Evolutionary conservation across 2,797 vertebrate genomes (phyloP).

Genomic region (Arctocebus calabarensis): DNA sequence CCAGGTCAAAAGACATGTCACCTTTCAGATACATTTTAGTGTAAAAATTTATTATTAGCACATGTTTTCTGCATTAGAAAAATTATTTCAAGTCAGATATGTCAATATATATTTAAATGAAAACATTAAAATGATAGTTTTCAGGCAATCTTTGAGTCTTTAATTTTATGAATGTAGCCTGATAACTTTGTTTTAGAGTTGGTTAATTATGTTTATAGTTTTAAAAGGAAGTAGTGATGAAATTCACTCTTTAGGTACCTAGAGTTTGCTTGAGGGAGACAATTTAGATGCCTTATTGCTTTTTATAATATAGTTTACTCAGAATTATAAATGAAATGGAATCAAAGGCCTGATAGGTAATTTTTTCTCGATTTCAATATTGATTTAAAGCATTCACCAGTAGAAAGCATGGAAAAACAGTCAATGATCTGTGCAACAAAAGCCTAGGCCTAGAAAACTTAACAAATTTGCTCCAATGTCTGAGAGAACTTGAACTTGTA

Average conservation of each 20-base stretch:
- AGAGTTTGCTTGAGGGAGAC: slow-evolving; percentile 1
- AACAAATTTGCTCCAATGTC: slow-evolving; percentile 11
- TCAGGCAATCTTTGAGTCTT: neutral
- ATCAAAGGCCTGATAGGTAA: neutral
- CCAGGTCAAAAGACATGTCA: neutral
- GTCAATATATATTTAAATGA: slow-evolving; percentile 42
- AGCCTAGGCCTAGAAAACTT: neutral
- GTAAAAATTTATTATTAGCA: slow-evolving; percentile 32
- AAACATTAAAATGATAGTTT: slow-evolving; percentile 50
- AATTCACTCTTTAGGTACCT: neutral
- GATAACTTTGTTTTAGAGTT: slow-evolving; percentile 31
- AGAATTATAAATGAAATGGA: slow-evolving; percentile 46
- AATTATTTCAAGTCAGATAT: neutral
- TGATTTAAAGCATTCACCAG: neutral
- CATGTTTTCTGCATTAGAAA: slow-evolving; percentile 42
- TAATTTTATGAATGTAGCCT: slow-evolving; percentile 28
- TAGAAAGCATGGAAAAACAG: slow-evolving; percentile 16
- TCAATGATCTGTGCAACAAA: neutral
- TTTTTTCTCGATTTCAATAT: slow-evolving; percentile 37
- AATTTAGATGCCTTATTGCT: slow-evolving; percentile 31
- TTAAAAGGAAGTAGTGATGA: slow-evolving; percentile 30
- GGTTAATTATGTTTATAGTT: slow-evolving; percentile 52
- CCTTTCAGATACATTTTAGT: slow-evolving; percentile 21
- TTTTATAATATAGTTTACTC: slow-evolving; percentile 41
- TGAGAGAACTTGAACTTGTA: slow-evolving; percentile 42